phyloP scores from a whole-genome alignment of 2,113 vertebrate species.

The Trematocara variabile region DNA sequence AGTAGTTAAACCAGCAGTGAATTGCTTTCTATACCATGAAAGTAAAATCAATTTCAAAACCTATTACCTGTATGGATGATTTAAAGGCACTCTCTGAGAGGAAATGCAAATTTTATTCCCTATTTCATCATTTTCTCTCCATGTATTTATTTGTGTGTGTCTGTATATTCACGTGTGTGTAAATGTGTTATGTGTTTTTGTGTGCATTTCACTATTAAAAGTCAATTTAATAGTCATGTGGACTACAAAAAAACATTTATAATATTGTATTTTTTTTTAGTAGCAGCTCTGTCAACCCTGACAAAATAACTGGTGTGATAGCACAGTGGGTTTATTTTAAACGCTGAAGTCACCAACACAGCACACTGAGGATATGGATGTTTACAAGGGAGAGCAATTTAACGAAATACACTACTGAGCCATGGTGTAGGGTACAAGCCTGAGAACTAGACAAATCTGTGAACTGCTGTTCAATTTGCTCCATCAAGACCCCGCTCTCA shows the following conservation, averaged over 20 bases:
- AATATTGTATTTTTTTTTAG: background rate
- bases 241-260: background rate
- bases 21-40: conserved; percentile 40
- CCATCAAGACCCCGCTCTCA: background rate
- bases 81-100: conserved; percentile 14
- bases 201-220: background rate
- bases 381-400: background rate
- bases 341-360: background rate
- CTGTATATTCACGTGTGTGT: background rate
- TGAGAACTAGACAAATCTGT: background rate
- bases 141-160: background rate
- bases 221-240: background rate
- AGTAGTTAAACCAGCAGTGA: conserved; percentile 40
- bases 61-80: conserved; percentile 44
- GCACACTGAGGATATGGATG: background rate
- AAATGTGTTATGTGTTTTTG: background rate
- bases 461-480: background rate
- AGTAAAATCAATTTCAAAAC: conserved; percentile 52
- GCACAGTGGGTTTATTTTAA: background rate
- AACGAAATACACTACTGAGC: background rate
- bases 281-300: background rate
- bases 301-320: background rate
- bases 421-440: background rate
- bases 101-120: conserved; percentile 6
- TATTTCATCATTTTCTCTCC: background rate